Base-by-base conservation (phyloP, 1,140 invertebrate species). In the Kradibia gibbosae region DNA sequence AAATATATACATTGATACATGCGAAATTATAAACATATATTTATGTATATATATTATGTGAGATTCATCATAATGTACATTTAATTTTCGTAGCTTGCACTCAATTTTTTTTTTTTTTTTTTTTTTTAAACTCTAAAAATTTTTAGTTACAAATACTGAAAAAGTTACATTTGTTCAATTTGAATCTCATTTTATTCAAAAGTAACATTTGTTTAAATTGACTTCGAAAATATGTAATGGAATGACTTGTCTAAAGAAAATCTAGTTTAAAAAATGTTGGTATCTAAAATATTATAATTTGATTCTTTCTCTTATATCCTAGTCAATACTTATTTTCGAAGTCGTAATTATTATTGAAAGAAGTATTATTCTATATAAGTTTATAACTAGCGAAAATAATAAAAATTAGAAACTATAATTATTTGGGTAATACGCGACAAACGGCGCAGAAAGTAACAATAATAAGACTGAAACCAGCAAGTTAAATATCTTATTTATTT, bases 221-320 rank as follows among this genome's bases (percentile, higher is more conserved):
- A 79, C 55, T 82, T 78, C 70, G 76, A 82, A 82, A 82, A 78
- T 78, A 74, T 45, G 67, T 62, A 78, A 67, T 78, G 55, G 25
- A 60, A 48, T 48, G 53, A 39, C 28, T 78, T 57, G 31, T 8
- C 15, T 67, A n/a, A 75, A 78, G 79, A 36, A 74, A 74, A 79
- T 70, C 22, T 67, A 74, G 10, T 65, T 78, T 78, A 72, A 82
- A 82, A 82, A 78, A 67, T 73, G 45, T 73, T 78, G 55, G 67
- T 78, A 82, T 78, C 81, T 82, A 82, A 82, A 82, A 82, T 82
- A 82, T 82, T 78, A 72, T 71, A 72, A 82, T 78, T 70, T 81
- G 25, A 81, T 60, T 77, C 73, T 71, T 72, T 82, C 50, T 76
- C 42, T 76, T 60, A 57, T 11, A 78, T 78, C 28, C 60, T 78